phyloP scores from a whole-genome alignment of 2,888 invertebrate genomes.

The Suillia variegata region DNA sequence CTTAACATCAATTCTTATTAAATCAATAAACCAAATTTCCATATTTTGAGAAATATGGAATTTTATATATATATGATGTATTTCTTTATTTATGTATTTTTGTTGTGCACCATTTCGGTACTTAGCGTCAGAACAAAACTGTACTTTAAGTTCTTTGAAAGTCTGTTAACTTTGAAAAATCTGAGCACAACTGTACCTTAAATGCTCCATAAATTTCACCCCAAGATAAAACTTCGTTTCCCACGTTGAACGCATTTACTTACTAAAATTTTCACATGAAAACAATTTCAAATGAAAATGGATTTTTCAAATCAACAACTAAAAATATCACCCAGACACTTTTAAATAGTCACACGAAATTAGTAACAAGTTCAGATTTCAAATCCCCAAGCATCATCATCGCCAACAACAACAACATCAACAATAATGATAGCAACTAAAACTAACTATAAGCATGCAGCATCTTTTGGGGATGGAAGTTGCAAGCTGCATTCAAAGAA shows the following conservation, averaged over 20 bases:
- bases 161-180: no score
- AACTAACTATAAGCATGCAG: no score
- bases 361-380: conserved; percentile 4
- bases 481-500: conserved; percentile 50
- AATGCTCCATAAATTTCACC: neutral
- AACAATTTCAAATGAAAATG: neutral
- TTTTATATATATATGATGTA: no score
- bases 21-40: no score
- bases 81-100: no score
- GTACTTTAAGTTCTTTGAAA: no score
- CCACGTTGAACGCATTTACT: no score
- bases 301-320: neutral
- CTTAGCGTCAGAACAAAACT: neutral
- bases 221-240: neutral
- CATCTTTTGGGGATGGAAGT: conserved; percentile 30
- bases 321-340: neutral
- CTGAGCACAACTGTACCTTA: neutral
- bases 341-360: conserved; percentile 6
- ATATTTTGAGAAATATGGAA: no score
- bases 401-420: no score
- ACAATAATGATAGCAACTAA: no score
- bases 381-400: neutral
- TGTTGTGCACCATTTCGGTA: no score
- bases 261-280: neutral
- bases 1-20: no score